A percentile compares a stretch with the other conserved stretches of the same genome.
phyloP scores from a whole-genome alignment of 2,888 invertebrate genomes.

The Pilophorus perplexus region DNA sequence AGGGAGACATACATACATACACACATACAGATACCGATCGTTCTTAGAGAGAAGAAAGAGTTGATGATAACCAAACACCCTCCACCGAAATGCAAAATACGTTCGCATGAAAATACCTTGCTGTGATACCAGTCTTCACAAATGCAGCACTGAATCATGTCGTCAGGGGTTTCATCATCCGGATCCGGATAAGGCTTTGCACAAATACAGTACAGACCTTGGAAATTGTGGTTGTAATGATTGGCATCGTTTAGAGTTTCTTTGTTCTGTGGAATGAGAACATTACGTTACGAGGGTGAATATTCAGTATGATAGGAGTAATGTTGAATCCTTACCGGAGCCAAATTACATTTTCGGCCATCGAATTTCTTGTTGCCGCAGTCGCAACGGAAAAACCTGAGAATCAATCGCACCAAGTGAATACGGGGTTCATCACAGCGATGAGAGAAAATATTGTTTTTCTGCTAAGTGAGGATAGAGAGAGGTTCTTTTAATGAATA shows the following conservation, averaged over 20 bases:
- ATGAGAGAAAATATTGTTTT: neutral
- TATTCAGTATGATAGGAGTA: too few species aligned
- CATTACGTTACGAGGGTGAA: neutral
- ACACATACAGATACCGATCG: too few species aligned
- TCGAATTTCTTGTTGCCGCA: slow-evolving; percentile 82
- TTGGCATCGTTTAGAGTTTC: slow-evolving; percentile 64
- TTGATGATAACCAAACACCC: too few species aligned
- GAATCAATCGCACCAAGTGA: slow-evolving; percentile 22
- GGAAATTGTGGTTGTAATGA: slow-evolving; percentile 90
- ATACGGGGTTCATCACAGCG: too few species aligned
- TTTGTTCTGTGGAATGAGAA: slow-evolving; percentile 55
- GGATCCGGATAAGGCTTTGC: slow-evolving; percentile 92
- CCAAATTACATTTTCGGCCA: slow-evolving; percentile 67
- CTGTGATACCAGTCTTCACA: slow-evolving; percentile 99
- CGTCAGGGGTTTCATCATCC: slow-evolving; percentile 68
- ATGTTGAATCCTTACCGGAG: slow-evolving; percentile 57
- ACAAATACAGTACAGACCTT: slow-evolving; percentile 88
- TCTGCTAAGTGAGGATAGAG: too few species aligned
- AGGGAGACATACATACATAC: too few species aligned
- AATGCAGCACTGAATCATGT: slow-evolving; percentile 89
- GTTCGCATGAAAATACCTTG: too few species aligned
- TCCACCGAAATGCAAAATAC: too few species aligned
- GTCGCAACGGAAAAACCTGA: slow-evolving; percentile 88
- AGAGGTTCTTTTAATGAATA: too few species aligned
- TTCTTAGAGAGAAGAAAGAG: too few species aligned